These are phyloP conservation scores for Sphaeramia orbicularis DNA, from an alignment of 2,797 vertebrate genomes.

Conservation along the genomic window DNA sequence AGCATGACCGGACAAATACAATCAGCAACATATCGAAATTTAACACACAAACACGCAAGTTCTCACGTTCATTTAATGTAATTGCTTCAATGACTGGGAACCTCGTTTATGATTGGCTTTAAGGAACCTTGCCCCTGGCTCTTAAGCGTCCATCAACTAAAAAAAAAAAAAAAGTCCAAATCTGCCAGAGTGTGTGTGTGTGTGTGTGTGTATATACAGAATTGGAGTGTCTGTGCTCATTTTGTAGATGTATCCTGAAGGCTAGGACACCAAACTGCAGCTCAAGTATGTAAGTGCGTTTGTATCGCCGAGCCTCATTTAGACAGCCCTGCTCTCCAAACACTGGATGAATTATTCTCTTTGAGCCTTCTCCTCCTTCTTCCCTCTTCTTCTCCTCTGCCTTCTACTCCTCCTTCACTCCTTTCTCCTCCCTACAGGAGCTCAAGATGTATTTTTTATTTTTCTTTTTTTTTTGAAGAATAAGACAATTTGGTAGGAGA, in stretches of 20 bases:
- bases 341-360: constrained; percentile 90
- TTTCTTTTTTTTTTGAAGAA: constrained; percentile 49
- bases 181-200: background rate
- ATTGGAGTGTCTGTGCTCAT: background rate
- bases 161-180: constrained; percentile 14
- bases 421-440: constrained; percentile 12
- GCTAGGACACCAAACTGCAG: constrained; percentile 44
- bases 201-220: background rate
- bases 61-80: constrained; percentile 20
- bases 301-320: constrained; percentile 75
- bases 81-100: constrained; percentile 48
- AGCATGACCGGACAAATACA: constrained; percentile 62
- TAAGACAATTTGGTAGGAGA: constrained; percentile 55
- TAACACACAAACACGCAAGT: background rate
- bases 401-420: background rate
- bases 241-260: constrained; percentile 65
- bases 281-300: constrained; percentile 28
- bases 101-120: background rate
- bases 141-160: constrained; percentile 26
- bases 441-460: constrained; percentile 24
- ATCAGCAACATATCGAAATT: constrained; percentile 43
- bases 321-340: constrained; percentile 85
- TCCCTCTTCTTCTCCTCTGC: background rate
- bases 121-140: constrained; percentile 14
- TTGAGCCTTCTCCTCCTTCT: constrained; percentile 74